Conservation (phyloP, 2,797 vertebrate species). For the Naso thynnoides region DNA sequence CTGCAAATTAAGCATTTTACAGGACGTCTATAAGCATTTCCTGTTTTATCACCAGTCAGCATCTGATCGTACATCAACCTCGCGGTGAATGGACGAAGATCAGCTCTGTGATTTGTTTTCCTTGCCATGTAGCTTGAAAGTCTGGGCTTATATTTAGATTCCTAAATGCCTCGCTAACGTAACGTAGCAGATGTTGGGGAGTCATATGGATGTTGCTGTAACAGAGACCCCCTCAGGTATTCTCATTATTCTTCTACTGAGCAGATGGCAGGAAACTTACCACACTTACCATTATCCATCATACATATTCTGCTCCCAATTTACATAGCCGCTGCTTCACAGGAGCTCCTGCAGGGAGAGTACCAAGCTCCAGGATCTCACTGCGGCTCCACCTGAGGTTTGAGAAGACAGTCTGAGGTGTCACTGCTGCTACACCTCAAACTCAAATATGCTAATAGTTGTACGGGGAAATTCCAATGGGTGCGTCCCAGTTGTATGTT, state of each 20-base stretch:
- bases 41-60: constrained; percentile 44
- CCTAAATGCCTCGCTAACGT: constrained; percentile 69
- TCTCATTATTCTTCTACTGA: constrained; percentile 82
- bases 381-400: constrained; percentile 76
- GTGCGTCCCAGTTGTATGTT: constrained; percentile 52
- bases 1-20: constrained; percentile 56
- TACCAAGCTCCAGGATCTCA: constrained; percentile 57
- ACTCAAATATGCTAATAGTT: constrained; percentile 78
- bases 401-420: constrained; percentile 67
- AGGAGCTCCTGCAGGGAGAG: constrained; percentile 66
- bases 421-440: constrained; percentile 77
- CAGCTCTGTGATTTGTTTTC: constrained; percentile 61
- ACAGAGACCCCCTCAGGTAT: constrained; percentile 84
- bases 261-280: constrained; percentile 80
- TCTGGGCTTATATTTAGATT: constrained; percentile 75
- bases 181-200: constrained; percentile 83
- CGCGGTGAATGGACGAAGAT: constrained; percentile 46
- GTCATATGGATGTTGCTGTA: constrained; percentile 81
- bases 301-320: constrained; percentile 81
- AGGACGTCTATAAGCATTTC: constrained; percentile 47
- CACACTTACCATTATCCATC: constrained; percentile 79
- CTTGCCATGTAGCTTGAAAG: constrained; percentile 53
- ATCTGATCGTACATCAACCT: constrained; percentile 46
- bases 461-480: constrained; percentile 61
- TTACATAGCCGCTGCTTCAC: constrained; percentile 71